These are phyloP conservation scores for Cataglyphis livida DNA, from an alignment of 2,888 invertebrate genomes.

Conservation along the genomic window DNA sequence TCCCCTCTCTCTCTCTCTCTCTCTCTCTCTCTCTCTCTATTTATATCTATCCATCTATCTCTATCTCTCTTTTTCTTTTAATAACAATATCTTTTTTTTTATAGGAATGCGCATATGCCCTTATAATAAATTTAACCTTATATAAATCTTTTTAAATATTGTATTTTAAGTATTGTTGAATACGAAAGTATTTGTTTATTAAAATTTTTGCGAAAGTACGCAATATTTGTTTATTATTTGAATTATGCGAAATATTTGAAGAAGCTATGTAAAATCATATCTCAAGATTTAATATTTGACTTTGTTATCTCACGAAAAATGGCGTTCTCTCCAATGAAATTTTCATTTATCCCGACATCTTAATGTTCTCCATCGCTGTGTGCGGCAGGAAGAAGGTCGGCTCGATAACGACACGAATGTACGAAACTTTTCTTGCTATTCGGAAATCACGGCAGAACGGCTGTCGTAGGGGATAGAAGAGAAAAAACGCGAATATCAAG, in stretches of 20 bases:
- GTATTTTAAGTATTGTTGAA: background rate
- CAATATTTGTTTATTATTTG: background rate
- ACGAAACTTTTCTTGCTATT: conserved; percentile 44
- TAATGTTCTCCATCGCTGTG: conserved; percentile 4
- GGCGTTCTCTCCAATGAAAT: background rate
- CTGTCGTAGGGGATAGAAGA: conserved; percentile 27
- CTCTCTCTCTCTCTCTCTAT: background rate
- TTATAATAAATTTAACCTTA: background rate
- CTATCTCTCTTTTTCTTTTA: background rate
- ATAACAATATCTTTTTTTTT: background rate
- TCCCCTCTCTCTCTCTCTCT: background rate
- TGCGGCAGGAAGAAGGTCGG: conserved; percentile 13
- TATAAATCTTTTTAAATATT: background rate
- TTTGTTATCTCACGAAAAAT: conserved; percentile 12
- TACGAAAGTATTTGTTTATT: background rate
- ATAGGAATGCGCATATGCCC: background rate
- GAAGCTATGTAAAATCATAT: background rate
- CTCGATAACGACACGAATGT: conserved; percentile 41
- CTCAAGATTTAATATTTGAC: background rate
- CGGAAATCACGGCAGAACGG: conserved; percentile 59
- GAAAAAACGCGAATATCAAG: conserved; percentile 61
- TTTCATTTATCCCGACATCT: conserved; percentile 29
- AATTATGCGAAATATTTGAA: background rate
- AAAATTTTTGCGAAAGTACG: background rate
- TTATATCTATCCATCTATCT: background rate